Evolutionary conservation across 2,113 vertebrate species (phyloP).

Genomic region (Malaclemys terrapin): DNA sequence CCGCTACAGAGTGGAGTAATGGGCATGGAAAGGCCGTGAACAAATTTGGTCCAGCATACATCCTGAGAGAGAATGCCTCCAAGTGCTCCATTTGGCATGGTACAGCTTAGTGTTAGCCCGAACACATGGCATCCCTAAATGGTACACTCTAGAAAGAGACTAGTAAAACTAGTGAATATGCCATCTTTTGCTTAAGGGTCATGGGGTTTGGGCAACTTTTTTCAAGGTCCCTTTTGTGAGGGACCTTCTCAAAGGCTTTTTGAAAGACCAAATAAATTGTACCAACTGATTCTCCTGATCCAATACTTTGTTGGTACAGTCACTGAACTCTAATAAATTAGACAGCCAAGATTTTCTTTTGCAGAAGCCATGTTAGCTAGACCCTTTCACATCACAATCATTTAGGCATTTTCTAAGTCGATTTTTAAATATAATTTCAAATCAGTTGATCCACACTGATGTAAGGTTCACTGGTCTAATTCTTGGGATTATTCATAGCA

Average conservation of each 20-base stretch:
- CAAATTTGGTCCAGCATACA: fast-evolving
- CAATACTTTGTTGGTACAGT: neutral
- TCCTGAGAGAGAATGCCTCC: neutral
- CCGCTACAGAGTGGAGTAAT: too few species aligned
- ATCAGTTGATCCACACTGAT: neutral
- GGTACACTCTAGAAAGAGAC: neutral
- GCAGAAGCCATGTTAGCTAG: neutral
- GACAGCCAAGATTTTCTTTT: neutral
- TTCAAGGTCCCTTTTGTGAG: neutral
- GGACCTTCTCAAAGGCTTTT: neutral
- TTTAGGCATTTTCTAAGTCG: neutral
- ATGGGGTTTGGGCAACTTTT: neutral
- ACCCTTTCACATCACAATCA: neutral
- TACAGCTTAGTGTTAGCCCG: too few species aligned
- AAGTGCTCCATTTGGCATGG: neutral
- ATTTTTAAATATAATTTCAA: neutral
- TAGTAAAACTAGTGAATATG: neutral
- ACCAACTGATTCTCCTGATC: neutral
- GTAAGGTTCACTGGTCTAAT: neutral
- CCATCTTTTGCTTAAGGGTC: neutral
- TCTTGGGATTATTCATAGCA: neutral
- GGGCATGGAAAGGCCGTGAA: neutral
- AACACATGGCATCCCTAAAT: neutral
- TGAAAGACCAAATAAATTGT: neutral
- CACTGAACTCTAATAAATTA: neutral